phyloP scores from a whole-genome alignment of 2,113 vertebrate genomes.

The Platysteira castanea region DNA sequence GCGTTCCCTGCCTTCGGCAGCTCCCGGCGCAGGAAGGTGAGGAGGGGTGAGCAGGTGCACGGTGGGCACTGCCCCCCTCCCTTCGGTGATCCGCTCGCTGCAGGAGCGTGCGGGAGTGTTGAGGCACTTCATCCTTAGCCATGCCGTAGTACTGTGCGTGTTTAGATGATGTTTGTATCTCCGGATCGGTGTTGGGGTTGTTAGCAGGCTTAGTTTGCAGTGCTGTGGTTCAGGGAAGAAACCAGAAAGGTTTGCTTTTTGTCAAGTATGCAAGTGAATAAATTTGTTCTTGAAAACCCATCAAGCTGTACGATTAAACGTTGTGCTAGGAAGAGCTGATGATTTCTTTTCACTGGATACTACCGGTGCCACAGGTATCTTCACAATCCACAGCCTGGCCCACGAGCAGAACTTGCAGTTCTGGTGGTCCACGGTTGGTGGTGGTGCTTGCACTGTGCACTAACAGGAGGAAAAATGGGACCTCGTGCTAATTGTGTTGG shows the following conservation, averaged over 20 bases:
- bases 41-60: background rate
- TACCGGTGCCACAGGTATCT: background rate
- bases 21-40: background rate
- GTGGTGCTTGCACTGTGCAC: fast-evolving
- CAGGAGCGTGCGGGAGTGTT: background rate
- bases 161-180: fast-evolving
- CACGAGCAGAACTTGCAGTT: background rate
- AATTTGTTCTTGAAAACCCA: background rate
- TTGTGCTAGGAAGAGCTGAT: background rate
- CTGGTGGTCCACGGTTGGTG: fast-evolving
- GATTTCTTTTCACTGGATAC: background rate
- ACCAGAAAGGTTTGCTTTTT: background rate
- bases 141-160: fast-evolving
- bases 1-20: background rate
- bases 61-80: background rate
- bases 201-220: background rate
- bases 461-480: fast-evolving
- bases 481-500: background rate
- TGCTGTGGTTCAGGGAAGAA: background rate
- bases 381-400: fast-evolving
- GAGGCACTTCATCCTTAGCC: background rate
- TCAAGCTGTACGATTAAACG: fast-evolving
- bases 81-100: fast-evolving
- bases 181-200: fast-evolving
- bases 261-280: background rate